Conservation (phyloP, 2,113 vertebrate genomes). For the Progne subis region DNA sequence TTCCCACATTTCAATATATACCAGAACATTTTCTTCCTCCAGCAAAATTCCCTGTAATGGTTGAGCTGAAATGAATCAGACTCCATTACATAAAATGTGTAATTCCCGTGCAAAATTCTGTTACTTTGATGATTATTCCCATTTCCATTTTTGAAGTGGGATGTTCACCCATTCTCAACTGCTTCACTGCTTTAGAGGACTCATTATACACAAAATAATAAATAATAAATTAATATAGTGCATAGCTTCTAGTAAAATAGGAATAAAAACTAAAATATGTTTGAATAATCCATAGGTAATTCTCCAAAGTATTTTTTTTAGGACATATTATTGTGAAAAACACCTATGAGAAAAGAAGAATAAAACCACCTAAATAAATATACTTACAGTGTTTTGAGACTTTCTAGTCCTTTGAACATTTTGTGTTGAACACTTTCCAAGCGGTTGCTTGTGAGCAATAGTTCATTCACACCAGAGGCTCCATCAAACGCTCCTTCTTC, state of each 20-base stretch:
- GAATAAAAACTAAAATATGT: neutral
- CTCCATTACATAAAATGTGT: neutral
- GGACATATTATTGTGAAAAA: neutral
- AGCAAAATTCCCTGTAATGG: slow-evolving; percentile 2
- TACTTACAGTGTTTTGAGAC: slow-evolving; percentile 95
- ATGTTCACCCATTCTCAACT: neutral
- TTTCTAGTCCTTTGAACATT: slow-evolving; percentile 93
- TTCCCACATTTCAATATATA: slow-evolving; percentile 25
- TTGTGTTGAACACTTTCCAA: slow-evolving; percentile 89
- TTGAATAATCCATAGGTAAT: neutral
- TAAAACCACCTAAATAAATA: neutral
- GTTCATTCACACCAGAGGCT: slow-evolving; percentile 90
- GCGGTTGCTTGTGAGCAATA: slow-evolving; percentile 93
- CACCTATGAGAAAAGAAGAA: neutral
- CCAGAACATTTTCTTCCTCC: neutral
- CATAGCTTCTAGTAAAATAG: neutral
- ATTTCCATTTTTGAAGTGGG: neutral
- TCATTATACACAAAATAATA: neutral
- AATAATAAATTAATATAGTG: neutral
- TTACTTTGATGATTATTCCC: slow-evolving; percentile 12
- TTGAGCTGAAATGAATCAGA: neutral
- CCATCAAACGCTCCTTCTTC: slow-evolving; percentile 98
- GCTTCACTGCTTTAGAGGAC: neutral
- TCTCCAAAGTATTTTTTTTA: neutral
- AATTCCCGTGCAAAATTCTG: slow-evolving; percentile 3